Base-by-base conservation (phyloP, 2,888 invertebrate species). In the Agrochola lota region DNA sequence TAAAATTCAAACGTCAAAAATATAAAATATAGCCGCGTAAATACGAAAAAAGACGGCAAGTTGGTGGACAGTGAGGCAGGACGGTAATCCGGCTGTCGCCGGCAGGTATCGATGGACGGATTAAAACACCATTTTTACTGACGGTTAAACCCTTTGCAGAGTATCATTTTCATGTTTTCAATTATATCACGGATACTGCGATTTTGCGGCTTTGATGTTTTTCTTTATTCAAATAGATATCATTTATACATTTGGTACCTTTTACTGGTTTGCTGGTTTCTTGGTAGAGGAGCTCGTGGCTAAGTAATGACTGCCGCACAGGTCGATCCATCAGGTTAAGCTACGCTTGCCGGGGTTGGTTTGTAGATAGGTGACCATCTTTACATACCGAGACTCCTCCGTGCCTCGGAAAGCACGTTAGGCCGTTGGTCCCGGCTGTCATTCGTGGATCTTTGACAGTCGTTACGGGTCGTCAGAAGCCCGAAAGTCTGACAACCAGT, bases 41-140 rank as follows among this genome's bases (percentile, higher is more conserved):
- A 90, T 87, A 89, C 90, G 90, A 87, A 91, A 77, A 89, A 91
- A 90, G 91, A 88, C 88, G 87, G 87, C 88, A 89, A 91, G 90
- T 92, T 87, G 87, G 91, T 88, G 84, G 90, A 89, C 91, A 91
- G 91, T 90, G 93, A 93, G 93, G 93, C 91, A 90, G 90, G 88
- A 82, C 91, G 91, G 88, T 95, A 95, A 95, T 95, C 95, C 94
- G 88, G 85, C 94, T 94, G 95, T 94, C 94, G 93, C 93, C 93
- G 91, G 91, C 95, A 94, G 95, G 93, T 94, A 95, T 95, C 94
- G 95, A 95, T 94, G 95, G 91, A 92, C 89, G 95, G 95, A 95
- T 96, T 96, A 96, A 95, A 95, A 95, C 94, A 95, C 94, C 92
- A 93, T 95, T 95, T 94, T 94, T 93, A 94, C 93, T 95, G 95